Evolutionary conservation across 2,888 invertebrate genomes (phyloP).

Genomic region (Cylindroiulus punctatus): DNA sequence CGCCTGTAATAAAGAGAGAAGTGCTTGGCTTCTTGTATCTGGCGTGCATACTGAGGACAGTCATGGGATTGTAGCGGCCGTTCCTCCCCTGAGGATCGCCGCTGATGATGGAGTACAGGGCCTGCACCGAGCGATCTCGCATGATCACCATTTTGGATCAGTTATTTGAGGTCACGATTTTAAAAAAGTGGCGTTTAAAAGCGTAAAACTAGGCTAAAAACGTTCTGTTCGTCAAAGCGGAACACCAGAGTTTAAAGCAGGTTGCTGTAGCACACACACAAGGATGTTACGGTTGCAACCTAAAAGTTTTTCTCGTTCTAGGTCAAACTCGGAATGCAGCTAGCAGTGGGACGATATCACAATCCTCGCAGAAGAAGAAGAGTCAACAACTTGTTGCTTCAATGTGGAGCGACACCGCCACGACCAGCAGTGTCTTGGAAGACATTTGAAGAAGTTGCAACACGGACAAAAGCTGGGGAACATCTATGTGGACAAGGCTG

Average conservation of each 20-base stretch:
- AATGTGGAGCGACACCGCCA: not conserved
- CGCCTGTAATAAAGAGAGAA: slow-evolving; percentile 52
- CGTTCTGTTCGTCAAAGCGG: slow-evolving; percentile 17
- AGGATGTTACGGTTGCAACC: slow-evolving; percentile 34
- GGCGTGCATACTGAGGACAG: slow-evolving; percentile 9
- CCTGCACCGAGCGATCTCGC: slow-evolving; percentile 44
- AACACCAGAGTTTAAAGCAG: slow-evolving; percentile 7
- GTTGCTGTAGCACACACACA: slow-evolving; percentile 22
- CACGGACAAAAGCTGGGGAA: not conserved
- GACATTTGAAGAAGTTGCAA: not conserved
- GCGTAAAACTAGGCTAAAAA: slow-evolving; percentile 10
- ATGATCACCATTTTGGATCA: slow-evolving; percentile 37
- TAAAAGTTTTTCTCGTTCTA: slow-evolving; percentile 19
- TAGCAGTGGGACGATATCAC: not conserved
- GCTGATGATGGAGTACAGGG: slow-evolving; percentile 43
- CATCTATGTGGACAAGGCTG: not conserved
- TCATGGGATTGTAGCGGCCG: slow-evolving; percentile 44
- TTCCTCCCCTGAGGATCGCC: not conserved
- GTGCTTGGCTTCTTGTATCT: slow-evolving; percentile 42
- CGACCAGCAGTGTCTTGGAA: not conserved
- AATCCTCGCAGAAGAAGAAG: slow-evolving; percentile 26
- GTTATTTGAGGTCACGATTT: slow-evolving; percentile 26
- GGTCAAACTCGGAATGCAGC: slow-evolving; percentile 2
- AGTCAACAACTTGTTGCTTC: slow-evolving; percentile 23
- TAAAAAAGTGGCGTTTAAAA: not conserved